Conservation (phyloP, 2,888 invertebrate species). For the Cistogaster globosa region DNA sequence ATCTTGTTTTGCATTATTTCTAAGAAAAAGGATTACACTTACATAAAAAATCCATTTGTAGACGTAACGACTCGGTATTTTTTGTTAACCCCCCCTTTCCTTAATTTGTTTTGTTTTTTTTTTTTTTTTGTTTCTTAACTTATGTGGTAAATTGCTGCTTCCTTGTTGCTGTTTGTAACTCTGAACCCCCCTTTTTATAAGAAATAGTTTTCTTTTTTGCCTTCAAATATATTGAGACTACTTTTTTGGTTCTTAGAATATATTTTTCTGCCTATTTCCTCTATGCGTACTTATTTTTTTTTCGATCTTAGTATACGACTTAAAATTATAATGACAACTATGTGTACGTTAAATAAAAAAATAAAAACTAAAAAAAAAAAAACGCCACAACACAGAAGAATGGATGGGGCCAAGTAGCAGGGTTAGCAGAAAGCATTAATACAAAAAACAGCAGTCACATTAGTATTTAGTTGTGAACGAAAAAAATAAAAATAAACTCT, state of each 20-base stretch:
- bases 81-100: no score
- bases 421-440: conserved; percentile 1
- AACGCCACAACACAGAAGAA: conserved; percentile 20
- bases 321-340: conserved; percentile 70
- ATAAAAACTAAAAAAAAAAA: conserved; percentile 3
- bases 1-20: conserved; percentile 67
- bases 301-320: conserved; percentile 57
- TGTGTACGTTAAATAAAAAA: conserved; percentile 34
- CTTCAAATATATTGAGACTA: conserved; percentile 48
- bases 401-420: background rate
- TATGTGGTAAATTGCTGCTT: conserved; percentile 66
- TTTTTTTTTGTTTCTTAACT: conserved; percentile 58
- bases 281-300: conserved; percentile 33
- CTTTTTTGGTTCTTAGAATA: conserved; percentile 34
- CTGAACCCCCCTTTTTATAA: conserved; percentile 39
- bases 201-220: conserved; percentile 38
- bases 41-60: conserved; percentile 72
- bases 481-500: conserved; percentile 35
- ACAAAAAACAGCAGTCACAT: conserved; percentile 19
- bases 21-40: conserved; percentile 70
- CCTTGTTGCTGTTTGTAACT: conserved; percentile 29
- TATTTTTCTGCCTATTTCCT: conserved; percentile 57
- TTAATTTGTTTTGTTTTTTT: conserved; percentile 30
- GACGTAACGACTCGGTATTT: conserved; percentile 68
- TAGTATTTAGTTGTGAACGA: conserved; percentile 25